A percentile compares a stretch with the other conserved stretches of the same genome.
phyloP scores from a whole-genome alignment of 2,113 vertebrate genomes.

The Indri indri region DNA sequence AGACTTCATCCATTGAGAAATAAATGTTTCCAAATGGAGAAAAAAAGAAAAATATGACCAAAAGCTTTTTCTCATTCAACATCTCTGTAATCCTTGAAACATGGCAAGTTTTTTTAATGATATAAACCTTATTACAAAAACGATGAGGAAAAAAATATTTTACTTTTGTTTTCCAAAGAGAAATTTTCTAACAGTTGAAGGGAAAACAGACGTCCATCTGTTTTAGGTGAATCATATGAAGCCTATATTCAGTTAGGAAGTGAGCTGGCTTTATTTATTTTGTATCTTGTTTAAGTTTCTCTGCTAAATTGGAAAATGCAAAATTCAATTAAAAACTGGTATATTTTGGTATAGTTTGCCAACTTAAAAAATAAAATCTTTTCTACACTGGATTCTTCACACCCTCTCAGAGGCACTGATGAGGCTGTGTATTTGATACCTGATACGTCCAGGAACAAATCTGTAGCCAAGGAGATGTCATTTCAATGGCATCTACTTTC shows the following conservation, averaged over 20 bases:
- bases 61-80: conserved; percentile 14
- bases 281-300: conserved; percentile 23
- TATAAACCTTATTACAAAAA: conserved; percentile 50
- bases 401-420: background rate
- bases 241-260: background rate
- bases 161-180: conserved; percentile 51
- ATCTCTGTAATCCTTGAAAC: conserved; percentile 17
- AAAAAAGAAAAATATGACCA: conserved; percentile 10
- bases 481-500: conserved; percentile 1
- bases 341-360: background rate
- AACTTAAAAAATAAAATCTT: background rate
- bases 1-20: conserved; percentile 32
- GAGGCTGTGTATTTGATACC: background rate
- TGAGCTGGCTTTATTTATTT: conserved; percentile 42
- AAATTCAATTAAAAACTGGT: conserved; percentile 22
- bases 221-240: conserved; percentile 44
- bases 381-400: background rate
- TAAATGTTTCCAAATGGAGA: conserved; percentile 45
- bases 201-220: conserved; percentile 57
- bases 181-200: conserved; percentile 47
- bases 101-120: background rate
- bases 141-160: background rate
- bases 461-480: background rate
- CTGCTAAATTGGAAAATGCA: conserved; percentile 41
- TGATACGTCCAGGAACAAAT: conserved; percentile 4